A percentile compares a stretch with the other conserved stretches of the same genome.
phyloP scores from a whole-genome alignment of 30 jellyfish, hydroid and myxozoan genomes.

The Sanderia malayensis region DNA sequence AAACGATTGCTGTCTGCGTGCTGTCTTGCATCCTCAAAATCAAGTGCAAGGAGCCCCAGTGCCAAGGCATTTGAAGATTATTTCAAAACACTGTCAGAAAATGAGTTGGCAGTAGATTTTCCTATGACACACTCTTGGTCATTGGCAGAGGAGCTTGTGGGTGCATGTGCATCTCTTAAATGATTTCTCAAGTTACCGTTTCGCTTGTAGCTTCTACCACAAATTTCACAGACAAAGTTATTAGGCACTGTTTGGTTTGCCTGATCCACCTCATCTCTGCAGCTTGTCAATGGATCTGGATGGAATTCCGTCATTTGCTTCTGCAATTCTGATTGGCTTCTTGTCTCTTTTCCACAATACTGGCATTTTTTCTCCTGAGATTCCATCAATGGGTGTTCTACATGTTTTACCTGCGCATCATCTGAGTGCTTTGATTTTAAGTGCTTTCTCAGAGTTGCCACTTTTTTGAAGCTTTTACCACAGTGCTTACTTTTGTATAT shows the following conservation, averaged over 20 bases:
- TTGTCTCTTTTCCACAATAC: slow-evolving; percentile 8
- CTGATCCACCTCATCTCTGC: slow-evolving; percentile 7
- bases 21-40: slow-evolving; percentile 28
- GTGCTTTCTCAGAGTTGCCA: slow-evolving; percentile 8
- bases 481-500: slow-evolving; percentile 10
- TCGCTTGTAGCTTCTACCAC: slow-evolving; percentile 28
- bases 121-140: slow-evolving; percentile 24
- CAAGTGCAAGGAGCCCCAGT: slow-evolving; percentile 13
- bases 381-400: slow-evolving; percentile 17
- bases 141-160: slow-evolving; percentile 23
- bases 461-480: slow-evolving; percentile 9
- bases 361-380: slow-evolving; percentile 16
- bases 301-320: slow-evolving; percentile 1
- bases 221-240: slow-evolving; percentile 21
- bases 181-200: slow-evolving; percentile 24
- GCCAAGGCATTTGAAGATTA: slow-evolving; percentile 26
- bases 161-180: slow-evolving; percentile 34
- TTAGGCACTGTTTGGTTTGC: neutral
- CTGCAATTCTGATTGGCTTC: slow-evolving; percentile 9
- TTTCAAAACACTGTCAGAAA: slow-evolving; percentile 10
- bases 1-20: slow-evolving; percentile 24
- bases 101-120: slow-evolving; percentile 2
- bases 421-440: slow-evolving; percentile 10
- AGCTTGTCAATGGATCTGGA: slow-evolving; percentile 12
- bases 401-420: slow-evolving; percentile 7